Percentiles rank a stretch among this genome's conserved stretches.
Conservation (phyloP, 2,888 invertebrate genomes). For the Drosophila barbarae region DNA sequence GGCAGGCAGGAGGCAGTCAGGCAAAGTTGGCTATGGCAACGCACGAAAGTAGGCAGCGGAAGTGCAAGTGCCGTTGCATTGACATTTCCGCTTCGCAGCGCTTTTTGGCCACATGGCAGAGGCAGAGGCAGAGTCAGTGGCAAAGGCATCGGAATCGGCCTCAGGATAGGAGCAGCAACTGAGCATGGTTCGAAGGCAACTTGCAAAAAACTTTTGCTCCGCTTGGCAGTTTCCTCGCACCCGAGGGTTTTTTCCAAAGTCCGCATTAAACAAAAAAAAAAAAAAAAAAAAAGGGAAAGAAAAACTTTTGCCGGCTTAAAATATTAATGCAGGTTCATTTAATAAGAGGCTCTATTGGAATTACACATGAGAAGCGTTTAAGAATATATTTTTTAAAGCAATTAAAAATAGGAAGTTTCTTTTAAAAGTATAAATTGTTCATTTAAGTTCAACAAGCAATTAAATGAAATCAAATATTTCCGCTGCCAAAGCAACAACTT, state of each 20-base stretch:
- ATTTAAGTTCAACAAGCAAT: background rate
- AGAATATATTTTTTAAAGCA: background rate
- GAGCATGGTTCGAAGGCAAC: constrained; percentile 26
- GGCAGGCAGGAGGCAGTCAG: constrained; percentile 37
- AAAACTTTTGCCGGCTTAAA: constrained; percentile 17
- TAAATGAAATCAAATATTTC: background rate
- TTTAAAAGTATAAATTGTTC: background rate
- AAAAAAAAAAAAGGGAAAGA: background rate
- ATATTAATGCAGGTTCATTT: constrained; percentile 24
- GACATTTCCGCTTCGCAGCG: constrained; percentile 71
- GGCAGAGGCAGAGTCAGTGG: constrained; percentile 14
- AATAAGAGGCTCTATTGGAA: constrained; percentile 6
- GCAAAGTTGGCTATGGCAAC: constrained; percentile 59
- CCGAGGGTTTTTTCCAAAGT: constrained; percentile 14
- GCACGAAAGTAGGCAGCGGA: constrained; percentile 68
- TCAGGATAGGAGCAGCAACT: background rate
- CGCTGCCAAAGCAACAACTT: constrained; percentile 3
- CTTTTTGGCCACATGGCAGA: constrained; percentile 52
- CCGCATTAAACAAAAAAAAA: constrained; percentile 4
- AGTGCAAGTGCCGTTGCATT: constrained; percentile 74
- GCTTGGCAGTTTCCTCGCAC: constrained; percentile 25
- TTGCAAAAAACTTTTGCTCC: constrained; percentile 42
- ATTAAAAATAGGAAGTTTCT: background rate
- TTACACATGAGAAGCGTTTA: background rate
- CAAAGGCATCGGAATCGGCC: constrained; percentile 1